A percentile compares a stretch with the other conserved stretches of the same genome.
Conservation (phyloP, 2,888 invertebrate genomes). For the Caenorhabditis sp. region DNA sequence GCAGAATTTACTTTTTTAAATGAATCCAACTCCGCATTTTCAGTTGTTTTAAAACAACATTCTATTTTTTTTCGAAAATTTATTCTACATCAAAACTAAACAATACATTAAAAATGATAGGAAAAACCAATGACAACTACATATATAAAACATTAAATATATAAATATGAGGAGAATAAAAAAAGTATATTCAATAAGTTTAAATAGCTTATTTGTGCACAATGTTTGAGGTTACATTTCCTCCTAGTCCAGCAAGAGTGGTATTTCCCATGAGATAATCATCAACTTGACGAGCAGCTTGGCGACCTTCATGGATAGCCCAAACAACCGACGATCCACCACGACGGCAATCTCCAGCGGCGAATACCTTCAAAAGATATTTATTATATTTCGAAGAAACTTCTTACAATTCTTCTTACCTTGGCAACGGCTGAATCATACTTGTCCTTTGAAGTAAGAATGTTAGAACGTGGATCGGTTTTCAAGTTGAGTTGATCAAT, state of each 20-base stretch:
- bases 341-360: constrained; percentile 86
- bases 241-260: constrained; percentile 86
- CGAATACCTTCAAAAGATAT: constrained; percentile 52
- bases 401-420: constrained; percentile 73
- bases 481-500: constrained; percentile 82
- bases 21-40: no score
- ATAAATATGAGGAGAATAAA: neutral
- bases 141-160: neutral
- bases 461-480: constrained; percentile 89
- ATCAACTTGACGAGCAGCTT: constrained; percentile 93
- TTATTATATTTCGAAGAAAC: no score
- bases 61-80: no score
- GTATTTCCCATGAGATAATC: constrained; percentile 81
- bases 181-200: constrained; percentile 2
- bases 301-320: constrained; percentile 98
- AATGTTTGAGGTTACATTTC: constrained; percentile 72
- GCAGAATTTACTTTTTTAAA: no score
- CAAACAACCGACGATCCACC: constrained; percentile 99
- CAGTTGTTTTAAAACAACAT: no score
- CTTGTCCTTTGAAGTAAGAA: constrained; percentile 81
- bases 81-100: no score
- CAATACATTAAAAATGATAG: neutral
- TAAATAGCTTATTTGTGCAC: constrained; percentile 31
- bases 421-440: constrained; percentile 84
- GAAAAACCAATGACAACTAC: neutral